Conservation (phyloP, 2,113 vertebrate species). For the Sigmodon hispidus region DNA sequence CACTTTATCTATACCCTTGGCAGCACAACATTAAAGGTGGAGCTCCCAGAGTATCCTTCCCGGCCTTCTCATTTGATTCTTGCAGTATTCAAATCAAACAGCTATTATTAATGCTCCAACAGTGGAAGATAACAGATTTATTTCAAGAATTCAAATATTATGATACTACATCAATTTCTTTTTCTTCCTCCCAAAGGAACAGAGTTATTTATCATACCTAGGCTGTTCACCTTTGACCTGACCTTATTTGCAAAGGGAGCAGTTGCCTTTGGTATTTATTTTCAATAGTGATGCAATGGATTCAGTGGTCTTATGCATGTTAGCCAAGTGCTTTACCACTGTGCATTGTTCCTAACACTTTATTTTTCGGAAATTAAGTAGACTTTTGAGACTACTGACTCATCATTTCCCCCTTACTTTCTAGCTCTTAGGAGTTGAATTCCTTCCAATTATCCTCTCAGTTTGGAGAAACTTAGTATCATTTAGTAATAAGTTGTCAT, state of each 20-base stretch:
- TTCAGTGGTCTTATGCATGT: too few relatives aligned
- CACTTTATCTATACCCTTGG: neutral
- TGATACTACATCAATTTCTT: neutral
- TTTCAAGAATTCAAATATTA: neutral
- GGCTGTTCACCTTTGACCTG: neutral
- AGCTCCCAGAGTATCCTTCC: too few relatives aligned
- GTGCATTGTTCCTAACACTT: too few relatives aligned
- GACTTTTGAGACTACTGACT: neutral
- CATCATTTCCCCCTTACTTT: neutral
- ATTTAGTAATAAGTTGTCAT: neutral
- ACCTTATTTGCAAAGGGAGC: neutral
- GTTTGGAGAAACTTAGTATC: neutral
- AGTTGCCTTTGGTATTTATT: neutral
- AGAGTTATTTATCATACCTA: neutral
- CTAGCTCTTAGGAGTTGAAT: neutral
- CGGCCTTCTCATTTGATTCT: neutral
- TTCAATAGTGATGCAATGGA: neutral
- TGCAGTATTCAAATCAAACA: neutral
- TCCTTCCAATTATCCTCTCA: neutral
- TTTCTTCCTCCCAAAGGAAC: neutral
- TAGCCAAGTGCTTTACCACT: neutral
- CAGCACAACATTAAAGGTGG: neutral
- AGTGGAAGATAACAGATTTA: neutral
- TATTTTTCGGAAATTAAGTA: neutral
- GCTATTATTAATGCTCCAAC: neutral